Evolutionary conservation across 2,113 vertebrate genomes (phyloP), one percentile per base, ranked within the genome.

Genomic region (Conger conger): DNA sequence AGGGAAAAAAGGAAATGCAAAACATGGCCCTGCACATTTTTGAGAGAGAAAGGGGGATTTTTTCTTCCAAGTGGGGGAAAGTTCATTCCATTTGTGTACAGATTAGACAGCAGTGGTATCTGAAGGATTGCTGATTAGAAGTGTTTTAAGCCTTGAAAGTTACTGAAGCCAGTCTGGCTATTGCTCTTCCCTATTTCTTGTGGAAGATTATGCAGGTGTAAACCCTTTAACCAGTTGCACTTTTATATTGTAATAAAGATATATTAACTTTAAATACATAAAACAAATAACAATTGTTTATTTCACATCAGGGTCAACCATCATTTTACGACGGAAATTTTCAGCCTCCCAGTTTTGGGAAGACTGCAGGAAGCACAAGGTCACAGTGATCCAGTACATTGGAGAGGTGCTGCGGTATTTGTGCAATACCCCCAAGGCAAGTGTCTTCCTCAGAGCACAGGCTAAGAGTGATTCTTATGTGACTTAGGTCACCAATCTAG

Each of bases 291-390:
- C 2, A 57, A 9, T 7, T 63, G 57, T 5, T 7, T 30, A 2
- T 73, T 33, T 13, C 27, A 73, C n/a, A 77, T 1, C 87, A 98
- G 97, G 97, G 80, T 96, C 95, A 18, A 97, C 96, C n/a, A 54
- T 97, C 3, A 91, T 95, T 87, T 91, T 98, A 77, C 91, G 94
- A 35, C 91, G 87, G 88, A 97, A 94, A 92, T 98, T 98, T 93
- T 98, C 97, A 86, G 96, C 96, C 86, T 97, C 95, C 82, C 95
- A 96, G 84, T 98, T 97, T 86, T 98, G 97, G 97, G 96, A 96
- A 16, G 97, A 98, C 83, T 98, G 97, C 92, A 95, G 97, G 89
- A 96, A 95, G 90, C 89, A 97, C 38, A 93, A 93, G 0, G 94
- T 96, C 82, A 98, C 97, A 0, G 94, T 96, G 53, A 91, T 97